Conservation (phyloP, 1,140 invertebrate species). For the Magallana angulata region DNA sequence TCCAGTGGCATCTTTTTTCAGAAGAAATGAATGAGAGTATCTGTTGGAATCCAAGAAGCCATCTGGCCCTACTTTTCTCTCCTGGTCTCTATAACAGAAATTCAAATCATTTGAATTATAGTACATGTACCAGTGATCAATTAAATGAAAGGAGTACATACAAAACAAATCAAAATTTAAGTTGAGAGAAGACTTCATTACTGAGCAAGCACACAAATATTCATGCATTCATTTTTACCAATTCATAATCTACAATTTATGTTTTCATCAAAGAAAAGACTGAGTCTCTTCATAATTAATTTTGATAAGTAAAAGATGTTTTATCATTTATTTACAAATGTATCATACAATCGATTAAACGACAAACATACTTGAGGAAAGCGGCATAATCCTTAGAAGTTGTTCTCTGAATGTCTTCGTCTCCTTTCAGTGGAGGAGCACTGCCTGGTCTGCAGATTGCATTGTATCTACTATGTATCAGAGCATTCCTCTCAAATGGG, state of each 20-base stretch:
- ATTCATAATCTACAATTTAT: no score
- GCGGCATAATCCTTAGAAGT: constrained; percentile 74
- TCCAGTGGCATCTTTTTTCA: constrained; percentile 68
- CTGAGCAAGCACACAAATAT: no score
- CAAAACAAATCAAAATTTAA: not conserved
- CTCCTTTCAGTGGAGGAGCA: constrained; percentile 61
- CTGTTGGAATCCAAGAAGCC: constrained; percentile 75
- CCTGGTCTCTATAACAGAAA: constrained; percentile 68
- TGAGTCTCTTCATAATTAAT: no score
- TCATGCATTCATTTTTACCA: no score
- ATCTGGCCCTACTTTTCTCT: constrained; percentile 75
- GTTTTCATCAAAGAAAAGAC: no score
- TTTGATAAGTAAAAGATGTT: no score
- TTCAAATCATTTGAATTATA: no score
- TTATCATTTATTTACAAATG: no score
- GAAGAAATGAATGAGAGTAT: constrained; percentile 68
- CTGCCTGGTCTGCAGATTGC: constrained; percentile 68
- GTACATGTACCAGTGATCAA: no score
- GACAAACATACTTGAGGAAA: constrained; percentile 72
- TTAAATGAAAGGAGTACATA: not conserved
- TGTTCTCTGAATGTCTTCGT: constrained; percentile 63
- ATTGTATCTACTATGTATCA: constrained; percentile 71
- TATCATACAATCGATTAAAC: no score
- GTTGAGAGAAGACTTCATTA: no score
- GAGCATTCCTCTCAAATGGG: constrained; percentile 70